Conservation (phyloP, 2,113 vertebrate genomes). For the Catagonus wagneri region DNA sequence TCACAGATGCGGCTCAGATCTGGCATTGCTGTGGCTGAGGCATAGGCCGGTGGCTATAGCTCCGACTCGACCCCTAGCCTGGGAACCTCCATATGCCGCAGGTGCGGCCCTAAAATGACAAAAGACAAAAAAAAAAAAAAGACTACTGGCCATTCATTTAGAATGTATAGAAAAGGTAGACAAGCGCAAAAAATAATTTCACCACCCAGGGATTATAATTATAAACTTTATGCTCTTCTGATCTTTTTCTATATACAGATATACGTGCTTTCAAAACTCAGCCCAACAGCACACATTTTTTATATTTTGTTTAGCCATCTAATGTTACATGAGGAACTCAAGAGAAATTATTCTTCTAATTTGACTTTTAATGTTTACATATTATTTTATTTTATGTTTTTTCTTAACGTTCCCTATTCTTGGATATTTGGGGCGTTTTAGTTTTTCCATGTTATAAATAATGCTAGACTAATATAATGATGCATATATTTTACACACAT, state of each 20-base stretch:
- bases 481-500: background rate
- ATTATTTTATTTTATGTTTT: background rate
- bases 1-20: too few relatives aligned
- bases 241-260: background rate
- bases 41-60: too few relatives aligned
- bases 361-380: background rate
- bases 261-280: background rate
- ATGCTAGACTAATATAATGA: background rate
- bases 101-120: too few relatives aligned
- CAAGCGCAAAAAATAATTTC: background rate
- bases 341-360: background rate
- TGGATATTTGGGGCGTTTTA: background rate
- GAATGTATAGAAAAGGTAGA: background rate
- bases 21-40: too few relatives aligned
- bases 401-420: background rate
- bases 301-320: background rate
- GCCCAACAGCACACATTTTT: background rate
- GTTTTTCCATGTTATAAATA: conserved; percentile 4
- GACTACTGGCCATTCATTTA: background rate
- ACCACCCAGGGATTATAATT: background rate
- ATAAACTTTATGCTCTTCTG: background rate
- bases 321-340: background rate
- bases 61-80: too few relatives aligned
- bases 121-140: too few relatives aligned
- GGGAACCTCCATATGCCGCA: too few relatives aligned